phyloP scores from a whole-genome alignment of 2,888 invertebrate species.

The Argyresthia albistria region DNA sequence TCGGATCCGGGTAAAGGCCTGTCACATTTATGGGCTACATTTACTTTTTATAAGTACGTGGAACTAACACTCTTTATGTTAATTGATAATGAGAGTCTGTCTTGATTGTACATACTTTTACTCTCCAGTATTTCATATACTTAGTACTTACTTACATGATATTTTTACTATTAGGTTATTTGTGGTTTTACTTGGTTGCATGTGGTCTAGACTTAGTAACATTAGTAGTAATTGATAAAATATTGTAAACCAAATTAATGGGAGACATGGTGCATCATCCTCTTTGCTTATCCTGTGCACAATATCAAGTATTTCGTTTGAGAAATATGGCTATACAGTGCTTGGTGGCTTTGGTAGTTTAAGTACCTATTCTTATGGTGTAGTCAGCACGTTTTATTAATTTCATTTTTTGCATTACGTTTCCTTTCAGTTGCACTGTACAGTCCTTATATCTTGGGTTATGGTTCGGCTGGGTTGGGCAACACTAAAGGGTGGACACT shows the following conservation, averaged over 20 bases:
- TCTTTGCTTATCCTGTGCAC: conserved; percentile 46
- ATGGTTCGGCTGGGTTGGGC: conserved; percentile 51
- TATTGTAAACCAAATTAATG: conserved; percentile 47
- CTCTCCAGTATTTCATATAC: neutral
- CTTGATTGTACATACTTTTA: too few relatives aligned
- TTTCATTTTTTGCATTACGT: conserved; percentile 48
- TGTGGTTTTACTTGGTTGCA: conserved; percentile 28
- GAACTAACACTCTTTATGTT: too few relatives aligned
- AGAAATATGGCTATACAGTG: neutral
- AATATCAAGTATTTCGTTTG: conserved; percentile 27
- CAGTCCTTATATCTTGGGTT: conserved; percentile 71
- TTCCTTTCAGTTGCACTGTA: conserved; percentile 69
- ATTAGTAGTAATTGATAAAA: neutral
- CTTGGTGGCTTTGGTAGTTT: conserved; percentile 36
- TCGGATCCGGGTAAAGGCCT: too few relatives aligned
- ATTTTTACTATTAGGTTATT: neutral
- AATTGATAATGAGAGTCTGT: neutral
- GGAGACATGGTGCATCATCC: conserved; percentile 72
- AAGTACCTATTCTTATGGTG: neutral
- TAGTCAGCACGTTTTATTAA: conserved; percentile 52
- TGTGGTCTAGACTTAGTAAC: conserved; percentile 26
- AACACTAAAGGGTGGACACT: conserved; percentile 59
- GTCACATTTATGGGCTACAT: too few relatives aligned
- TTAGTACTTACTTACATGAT: neutral
- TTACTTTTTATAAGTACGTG: too few relatives aligned